phyloP scores from a whole-genome alignment of 2,113 vertebrate species.

The Labeo catla region DNA sequence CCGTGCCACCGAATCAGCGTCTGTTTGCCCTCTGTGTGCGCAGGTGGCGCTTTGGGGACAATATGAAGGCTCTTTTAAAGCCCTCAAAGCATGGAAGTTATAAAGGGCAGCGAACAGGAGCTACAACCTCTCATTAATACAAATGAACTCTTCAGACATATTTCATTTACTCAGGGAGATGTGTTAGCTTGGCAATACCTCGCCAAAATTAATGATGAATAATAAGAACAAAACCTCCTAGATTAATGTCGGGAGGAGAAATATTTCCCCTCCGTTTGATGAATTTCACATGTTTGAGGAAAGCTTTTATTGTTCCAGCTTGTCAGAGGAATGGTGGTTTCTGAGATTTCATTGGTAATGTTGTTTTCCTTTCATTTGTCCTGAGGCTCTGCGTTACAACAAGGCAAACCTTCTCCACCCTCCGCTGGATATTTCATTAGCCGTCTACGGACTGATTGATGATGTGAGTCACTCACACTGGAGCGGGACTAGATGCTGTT shows the following conservation, averaged over 20 bases:
- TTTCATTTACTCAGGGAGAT: conserved; percentile 44
- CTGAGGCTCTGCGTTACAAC: conserved; percentile 43
- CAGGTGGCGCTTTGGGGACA: conserved; percentile 71
- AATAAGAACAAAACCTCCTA: conserved; percentile 24
- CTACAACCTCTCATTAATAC: conserved; percentile 52
- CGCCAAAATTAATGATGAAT: conserved; percentile 20
- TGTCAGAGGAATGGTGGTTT: conserved; percentile 27
- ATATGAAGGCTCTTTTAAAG: conserved; percentile 64
- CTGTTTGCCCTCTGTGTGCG: conserved; percentile 69
- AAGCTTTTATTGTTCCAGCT: conserved; percentile 41
- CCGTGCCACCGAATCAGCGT: conserved; percentile 71
- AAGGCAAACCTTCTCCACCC: conserved; percentile 50
- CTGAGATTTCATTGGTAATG: conserved; percentile 50
- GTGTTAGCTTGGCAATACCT: conserved; percentile 7
- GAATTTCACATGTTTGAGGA: conserved; percentile 38
- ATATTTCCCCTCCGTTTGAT: conserved; percentile 24
- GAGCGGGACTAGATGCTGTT: conserved; percentile 39
- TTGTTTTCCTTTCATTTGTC: conserved; percentile 53
- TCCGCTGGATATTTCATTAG: conserved; percentile 55
- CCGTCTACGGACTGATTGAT: conserved; percentile 51
- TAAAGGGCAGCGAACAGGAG: conserved; percentile 58
- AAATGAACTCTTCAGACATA: conserved; percentile 30
- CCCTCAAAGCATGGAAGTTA: conserved; percentile 51
- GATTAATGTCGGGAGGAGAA: conserved; percentile 31
- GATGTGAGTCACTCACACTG: conserved; percentile 51